phyloP scores from a whole-genome alignment of 2,113 vertebrate genomes.

The Phalacrocorax aristotelis region DNA sequence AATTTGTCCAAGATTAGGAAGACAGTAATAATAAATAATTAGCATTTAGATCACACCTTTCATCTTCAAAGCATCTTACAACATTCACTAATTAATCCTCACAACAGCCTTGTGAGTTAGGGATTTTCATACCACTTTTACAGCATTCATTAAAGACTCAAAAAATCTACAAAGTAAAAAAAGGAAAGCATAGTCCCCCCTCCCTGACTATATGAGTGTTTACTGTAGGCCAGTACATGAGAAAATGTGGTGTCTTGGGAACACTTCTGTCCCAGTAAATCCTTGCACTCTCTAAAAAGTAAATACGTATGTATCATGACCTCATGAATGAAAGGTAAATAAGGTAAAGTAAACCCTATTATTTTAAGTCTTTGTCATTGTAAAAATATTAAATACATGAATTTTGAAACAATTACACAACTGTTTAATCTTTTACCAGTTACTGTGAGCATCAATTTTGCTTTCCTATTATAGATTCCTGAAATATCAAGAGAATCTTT shows the following conservation, averaged over 20 bases:
- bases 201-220: background rate
- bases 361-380: background rate
- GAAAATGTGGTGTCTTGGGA: background rate
- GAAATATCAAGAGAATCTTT: slow-evolving; percentile 18
- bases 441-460: background rate
- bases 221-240: background rate
- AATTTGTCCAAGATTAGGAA: slow-evolving; percentile 20
- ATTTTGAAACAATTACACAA: background rate
- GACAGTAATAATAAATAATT: slow-evolving; percentile 57
- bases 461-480: background rate
- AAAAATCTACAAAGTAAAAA: background rate
- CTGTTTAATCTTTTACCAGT: background rate
- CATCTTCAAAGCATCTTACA: slow-evolving; percentile 51
- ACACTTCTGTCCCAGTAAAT: background rate
- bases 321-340: background rate
- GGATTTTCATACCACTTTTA: slow-evolving; percentile 3
- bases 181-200: background rate
- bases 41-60: slow-evolving; percentile 60
- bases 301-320: background rate
- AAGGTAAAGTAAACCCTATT: background rate
- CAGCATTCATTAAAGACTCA: background rate
- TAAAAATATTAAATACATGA: background rate
- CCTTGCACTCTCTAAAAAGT: background rate
- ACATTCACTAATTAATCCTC: slow-evolving; percentile 50
- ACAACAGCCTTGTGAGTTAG: slow-evolving; percentile 2